Evolutionary conservation across 2,888 invertebrate genomes (phyloP).

Genomic region (Philaethria dido): DNA sequence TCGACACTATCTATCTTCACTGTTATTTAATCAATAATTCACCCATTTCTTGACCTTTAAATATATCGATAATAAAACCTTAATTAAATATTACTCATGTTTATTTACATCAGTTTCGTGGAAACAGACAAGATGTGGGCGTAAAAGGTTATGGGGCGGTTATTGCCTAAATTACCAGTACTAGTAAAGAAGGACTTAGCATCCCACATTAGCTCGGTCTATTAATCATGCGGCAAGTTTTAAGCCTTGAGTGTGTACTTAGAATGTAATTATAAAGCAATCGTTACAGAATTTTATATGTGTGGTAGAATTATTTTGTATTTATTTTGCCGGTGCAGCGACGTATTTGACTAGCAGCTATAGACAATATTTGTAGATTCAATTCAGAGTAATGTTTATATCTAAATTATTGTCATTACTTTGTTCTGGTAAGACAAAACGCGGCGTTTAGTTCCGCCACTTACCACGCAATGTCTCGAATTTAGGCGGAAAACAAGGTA

Average conservation of each 20-base stretch:
- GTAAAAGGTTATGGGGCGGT: conserved; percentile 12
- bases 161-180: conserved; percentile 14
- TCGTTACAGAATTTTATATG: conserved; percentile 18
- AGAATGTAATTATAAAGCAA: conserved; percentile 26
- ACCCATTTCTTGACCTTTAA: too few species aligned
- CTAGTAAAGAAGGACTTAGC: conserved; percentile 16
- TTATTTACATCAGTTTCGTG: conserved; percentile 6
- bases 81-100: background rate
- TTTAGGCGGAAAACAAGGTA: too few species aligned
- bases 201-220: conserved; percentile 25
- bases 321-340: background rate
- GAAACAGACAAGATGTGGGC: conserved; percentile 8
- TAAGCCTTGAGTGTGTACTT: conserved; percentile 18
- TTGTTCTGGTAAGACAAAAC: too few species aligned
- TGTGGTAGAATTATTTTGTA: conserved; percentile 2
- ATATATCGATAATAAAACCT: too few species aligned
- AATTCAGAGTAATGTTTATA: too few species aligned
- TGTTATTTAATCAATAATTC: too few species aligned
- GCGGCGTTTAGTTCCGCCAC: too few species aligned
- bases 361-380: too few species aligned
- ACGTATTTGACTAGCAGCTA: too few species aligned
- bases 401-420: too few species aligned
- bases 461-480: too few species aligned
- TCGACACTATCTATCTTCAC: too few species aligned
- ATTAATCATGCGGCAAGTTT: conserved; percentile 26